Conservation (phyloP, 2,113 vertebrate genomes). For the Heteronetta atricapilla region DNA sequence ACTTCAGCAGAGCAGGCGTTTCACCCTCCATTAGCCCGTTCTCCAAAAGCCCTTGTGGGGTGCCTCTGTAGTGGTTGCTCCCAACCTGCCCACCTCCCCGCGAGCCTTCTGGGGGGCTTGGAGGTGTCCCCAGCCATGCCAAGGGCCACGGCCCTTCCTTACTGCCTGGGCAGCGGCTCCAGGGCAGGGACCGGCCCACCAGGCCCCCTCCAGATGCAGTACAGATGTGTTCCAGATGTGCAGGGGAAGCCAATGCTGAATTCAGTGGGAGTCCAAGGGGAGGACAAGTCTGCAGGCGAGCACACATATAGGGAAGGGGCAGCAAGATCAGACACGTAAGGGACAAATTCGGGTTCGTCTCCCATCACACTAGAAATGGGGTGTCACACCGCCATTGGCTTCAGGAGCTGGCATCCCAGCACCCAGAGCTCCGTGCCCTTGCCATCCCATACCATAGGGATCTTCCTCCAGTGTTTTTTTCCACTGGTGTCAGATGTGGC, state of each 20-base stretch:
- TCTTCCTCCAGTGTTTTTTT: conserved; percentile 28
- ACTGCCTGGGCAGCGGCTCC: rapidly evolving
- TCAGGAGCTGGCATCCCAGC: not conserved
- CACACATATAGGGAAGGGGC: rapidly evolving
- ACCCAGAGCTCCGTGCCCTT: not conserved
- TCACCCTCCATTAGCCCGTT: not conserved
- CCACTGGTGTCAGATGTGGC: not conserved
- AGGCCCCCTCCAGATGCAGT: not conserved
- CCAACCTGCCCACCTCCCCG: rapidly evolving
- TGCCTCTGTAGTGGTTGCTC: not conserved
- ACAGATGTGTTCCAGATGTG: not conserved
- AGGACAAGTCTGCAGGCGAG: not conserved
- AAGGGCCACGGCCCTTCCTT: not conserved
- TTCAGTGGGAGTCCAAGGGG: not conserved
- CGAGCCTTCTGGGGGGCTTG: not conserved
- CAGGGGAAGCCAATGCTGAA: not conserved
- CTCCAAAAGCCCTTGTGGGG: not conserved
- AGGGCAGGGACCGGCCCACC: not conserved
- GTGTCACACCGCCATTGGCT: not conserved
- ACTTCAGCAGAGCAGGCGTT: not conserved
- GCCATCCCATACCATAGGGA: not conserved
- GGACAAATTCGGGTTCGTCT: not conserved
- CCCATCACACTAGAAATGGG: not conserved
- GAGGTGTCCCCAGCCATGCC: not conserved
- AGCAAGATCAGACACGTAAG: not conserved